Conservation (phyloP, 2,888 invertebrate species). For the Chymomyza procnemis region DNA sequence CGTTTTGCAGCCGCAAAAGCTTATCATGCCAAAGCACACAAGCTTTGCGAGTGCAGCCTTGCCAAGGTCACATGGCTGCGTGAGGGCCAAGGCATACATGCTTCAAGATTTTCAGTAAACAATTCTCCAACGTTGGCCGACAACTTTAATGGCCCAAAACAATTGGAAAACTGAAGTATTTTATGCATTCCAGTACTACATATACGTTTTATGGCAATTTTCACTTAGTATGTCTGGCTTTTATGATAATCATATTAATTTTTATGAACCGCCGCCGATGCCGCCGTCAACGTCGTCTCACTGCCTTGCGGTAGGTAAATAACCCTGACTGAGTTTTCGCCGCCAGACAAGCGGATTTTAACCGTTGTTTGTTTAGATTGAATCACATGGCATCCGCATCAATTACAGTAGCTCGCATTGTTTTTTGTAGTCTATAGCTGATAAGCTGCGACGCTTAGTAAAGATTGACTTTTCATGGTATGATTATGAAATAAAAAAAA, state of each 20-base stretch:
- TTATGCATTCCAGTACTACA: neutral
- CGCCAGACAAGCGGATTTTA: neutral
- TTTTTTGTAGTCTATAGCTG: neutral
- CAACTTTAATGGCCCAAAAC: neutral
- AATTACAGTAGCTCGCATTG: neutral
- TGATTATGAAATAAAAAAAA: neutral
- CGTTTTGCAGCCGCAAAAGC: slow-evolving; percentile 7
- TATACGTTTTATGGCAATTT: neutral
- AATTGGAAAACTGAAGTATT: neutral
- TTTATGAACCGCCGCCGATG: neutral
- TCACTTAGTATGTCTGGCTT: neutral
- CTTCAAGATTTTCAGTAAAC: neutral
- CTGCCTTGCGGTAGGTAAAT: neutral
- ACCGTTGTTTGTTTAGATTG: neutral
- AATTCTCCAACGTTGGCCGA: neutral
- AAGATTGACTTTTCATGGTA: neutral
- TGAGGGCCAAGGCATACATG: neutral
- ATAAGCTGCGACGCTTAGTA: neutral
- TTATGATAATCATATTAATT: neutral
- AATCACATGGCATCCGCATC: neutral
- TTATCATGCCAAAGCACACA: slow-evolving; percentile 23
- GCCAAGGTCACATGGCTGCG: slow-evolving; percentile 48
- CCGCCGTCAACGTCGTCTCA: too few species aligned
- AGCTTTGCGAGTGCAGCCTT: slow-evolving; percentile 33
- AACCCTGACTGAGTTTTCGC: neutral